Conservation (phyloP, 2,113 vertebrate species). For the Gallinago jamesoni region DNA sequence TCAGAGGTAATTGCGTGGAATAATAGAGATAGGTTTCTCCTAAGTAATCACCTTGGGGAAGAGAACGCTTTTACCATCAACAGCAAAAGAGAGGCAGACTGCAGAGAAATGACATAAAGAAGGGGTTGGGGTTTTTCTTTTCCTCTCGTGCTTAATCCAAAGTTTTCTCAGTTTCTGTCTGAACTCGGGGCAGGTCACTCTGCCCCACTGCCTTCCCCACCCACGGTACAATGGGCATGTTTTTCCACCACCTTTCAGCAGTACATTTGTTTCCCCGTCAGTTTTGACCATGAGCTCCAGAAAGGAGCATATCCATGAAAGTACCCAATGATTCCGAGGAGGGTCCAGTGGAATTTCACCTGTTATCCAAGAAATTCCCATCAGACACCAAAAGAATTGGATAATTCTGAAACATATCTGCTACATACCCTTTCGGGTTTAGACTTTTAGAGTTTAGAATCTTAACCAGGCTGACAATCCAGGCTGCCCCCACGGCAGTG, state of each 20-base stretch:
- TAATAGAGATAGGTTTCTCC: neutral
- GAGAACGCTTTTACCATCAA: neutral
- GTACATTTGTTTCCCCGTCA: neutral
- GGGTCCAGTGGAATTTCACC: neutral
- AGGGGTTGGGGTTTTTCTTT: neutral
- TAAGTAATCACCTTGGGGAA: constrained; percentile 13
- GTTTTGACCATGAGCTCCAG: neutral
- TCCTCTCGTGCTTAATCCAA: neutral
- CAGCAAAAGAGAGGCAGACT: neutral
- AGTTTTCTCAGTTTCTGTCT: neutral
- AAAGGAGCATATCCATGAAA: neutral
- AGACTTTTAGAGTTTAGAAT: neutral
- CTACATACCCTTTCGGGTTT: accelerated
- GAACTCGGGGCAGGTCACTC: neutral
- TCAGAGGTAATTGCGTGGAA: constrained; percentile 9
- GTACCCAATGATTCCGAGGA: neutral
- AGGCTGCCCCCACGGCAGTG: neutral
- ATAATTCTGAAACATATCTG: neutral
- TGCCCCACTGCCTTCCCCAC: neutral
- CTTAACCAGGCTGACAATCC: neutral
- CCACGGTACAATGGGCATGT: neutral
- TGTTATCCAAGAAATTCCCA: neutral
- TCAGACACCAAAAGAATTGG: neutral
- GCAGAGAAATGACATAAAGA: neutral
- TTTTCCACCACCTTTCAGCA: neutral